Evolutionary conservation across 2,888 invertebrate genomes (phyloP).

Genomic region (Colletes collaris): DNA sequence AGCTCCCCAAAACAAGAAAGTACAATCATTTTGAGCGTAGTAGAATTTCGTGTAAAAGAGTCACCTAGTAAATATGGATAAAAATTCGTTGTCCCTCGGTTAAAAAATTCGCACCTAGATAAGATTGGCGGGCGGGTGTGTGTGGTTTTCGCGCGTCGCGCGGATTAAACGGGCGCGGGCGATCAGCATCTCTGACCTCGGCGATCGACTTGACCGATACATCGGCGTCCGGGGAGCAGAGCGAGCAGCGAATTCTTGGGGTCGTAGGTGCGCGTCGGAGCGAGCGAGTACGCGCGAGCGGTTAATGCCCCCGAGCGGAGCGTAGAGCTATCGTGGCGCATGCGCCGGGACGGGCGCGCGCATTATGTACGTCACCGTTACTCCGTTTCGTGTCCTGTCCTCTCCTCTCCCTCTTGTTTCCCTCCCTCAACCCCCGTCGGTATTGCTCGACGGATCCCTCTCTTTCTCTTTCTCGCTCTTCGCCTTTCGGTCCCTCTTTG

Average conservation of each 20-base stretch:
- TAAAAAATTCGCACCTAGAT: no score
- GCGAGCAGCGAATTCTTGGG: slow-evolving; percentile 75
- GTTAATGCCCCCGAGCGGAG: slow-evolving; percentile 81
- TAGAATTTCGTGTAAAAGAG: no score
- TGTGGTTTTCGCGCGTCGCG: slow-evolving; percentile 6
- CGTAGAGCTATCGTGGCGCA: slow-evolving; percentile 65
- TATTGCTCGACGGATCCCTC: slow-evolving; percentile 13
- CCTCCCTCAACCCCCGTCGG: slow-evolving; percentile 30
- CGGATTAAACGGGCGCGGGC: slow-evolving; percentile 19
- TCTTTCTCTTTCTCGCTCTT: background rate
- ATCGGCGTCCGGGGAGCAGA: slow-evolving; percentile 67
- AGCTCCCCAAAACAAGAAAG: no score
- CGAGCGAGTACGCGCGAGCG: slow-evolving; percentile 71
- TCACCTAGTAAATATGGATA: no score
- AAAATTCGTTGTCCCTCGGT: no score
- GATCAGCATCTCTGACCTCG: slow-evolving; percentile 60
- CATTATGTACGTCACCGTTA: slow-evolving; percentile 82
- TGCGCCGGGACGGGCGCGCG: slow-evolving; percentile 71
- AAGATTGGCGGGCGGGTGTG: no score
- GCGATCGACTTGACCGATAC: slow-evolving; percentile 69
- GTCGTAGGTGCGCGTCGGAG: slow-evolving; percentile 67
- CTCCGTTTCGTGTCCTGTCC: slow-evolving; percentile 77
- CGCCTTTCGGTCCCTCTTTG: slow-evolving; percentile 43
- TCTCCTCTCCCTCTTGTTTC: slow-evolving; percentile 40
- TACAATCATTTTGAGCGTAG: no score